These are phyloP conservation scores for Colinus virginianus DNA, from an alignment of 2,113 vertebrate genomes.

Conservation along the genomic window DNA sequence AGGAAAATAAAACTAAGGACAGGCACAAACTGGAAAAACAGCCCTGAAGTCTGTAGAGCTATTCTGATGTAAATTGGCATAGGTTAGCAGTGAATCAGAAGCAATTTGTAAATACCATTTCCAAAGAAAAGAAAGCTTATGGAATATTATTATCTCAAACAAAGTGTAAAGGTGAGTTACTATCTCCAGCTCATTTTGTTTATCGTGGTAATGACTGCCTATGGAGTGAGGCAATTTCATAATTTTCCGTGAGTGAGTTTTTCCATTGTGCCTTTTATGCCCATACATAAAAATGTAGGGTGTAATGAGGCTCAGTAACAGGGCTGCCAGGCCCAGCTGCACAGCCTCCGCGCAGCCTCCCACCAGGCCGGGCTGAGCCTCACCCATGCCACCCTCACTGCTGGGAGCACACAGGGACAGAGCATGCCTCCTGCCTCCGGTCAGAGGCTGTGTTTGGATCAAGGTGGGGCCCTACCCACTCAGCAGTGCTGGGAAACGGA, in stretches of 20 bases:
- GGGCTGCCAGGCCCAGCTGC: background rate
- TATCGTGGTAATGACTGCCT: slow-evolving; percentile 8
- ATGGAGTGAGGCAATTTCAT: slow-evolving; percentile 23
- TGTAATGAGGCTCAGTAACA: slow-evolving; percentile 34
- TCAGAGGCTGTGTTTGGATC: background rate
- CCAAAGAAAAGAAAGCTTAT: background rate
- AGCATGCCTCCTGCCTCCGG: background rate
- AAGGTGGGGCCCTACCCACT: background rate
- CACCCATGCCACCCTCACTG: fast-evolving
- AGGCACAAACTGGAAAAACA: background rate
- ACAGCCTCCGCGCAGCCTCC: background rate
- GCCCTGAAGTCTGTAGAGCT: background rate
- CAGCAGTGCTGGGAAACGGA: background rate
- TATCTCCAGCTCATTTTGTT: slow-evolving; percentile 35
- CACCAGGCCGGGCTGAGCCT: background rate
- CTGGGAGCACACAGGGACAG: background rate
- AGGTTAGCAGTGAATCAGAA: background rate
- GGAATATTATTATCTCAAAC: background rate
- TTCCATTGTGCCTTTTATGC: slow-evolving; percentile 21
- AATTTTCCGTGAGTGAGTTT: slow-evolving; percentile 21
- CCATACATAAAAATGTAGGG: background rate
- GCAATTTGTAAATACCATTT: background rate
- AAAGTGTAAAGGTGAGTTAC: slow-evolving; percentile 46
- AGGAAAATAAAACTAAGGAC: background rate
- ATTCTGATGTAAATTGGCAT: background rate